Base-by-base conservation (phyloP, 2,113 vertebrate species). In the Ariopsis seemanni region DNA sequence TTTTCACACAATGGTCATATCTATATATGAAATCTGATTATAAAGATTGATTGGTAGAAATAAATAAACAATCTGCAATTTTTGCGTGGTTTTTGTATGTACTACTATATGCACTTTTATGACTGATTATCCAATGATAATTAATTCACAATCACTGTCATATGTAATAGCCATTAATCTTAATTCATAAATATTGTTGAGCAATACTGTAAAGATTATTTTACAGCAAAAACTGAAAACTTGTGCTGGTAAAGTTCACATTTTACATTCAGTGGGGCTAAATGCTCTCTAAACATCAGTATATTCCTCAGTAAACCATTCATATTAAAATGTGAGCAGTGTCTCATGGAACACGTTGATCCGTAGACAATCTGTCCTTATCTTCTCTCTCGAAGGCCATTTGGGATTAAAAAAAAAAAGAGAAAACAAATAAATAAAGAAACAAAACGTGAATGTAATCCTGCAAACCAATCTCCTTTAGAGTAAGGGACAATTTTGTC, bases 361-460 rank as follows among this genome's bases (percentile, higher is more conserved):
- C 25, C 18, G 6, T 7, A 27, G 5, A 12, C 18, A 60, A 84
- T 57, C 18, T 72, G 65, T 50, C 14, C 42, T 27, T 60, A 50
- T 62, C 30, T 42, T n/a, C 55, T 8, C 69, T 22, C 69, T 77
- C 4, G 10, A 42, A 22, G 67, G n/a, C 52, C 83, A 34, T 52
- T 15, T 57, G 27, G 27, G 27, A 72, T 57, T 30, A 30, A 30
- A 30, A 67, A 25, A 25, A 50, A 22, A 7, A 71, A 18, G 18
- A 27, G 7, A 25, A 6, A 14, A n/a, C 2, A 84, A 69, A 58
- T 1, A 82, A 52, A 84, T 50, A 85, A 75, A 62, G 53, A 82
- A 87, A 82, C 62, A 77, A 87, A 85, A 85, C 63, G 1, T 11
- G 57, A 82, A 86, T 67, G 17, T 81, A 82, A 85, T 78, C 42